Evolutionary conservation across 2,888 invertebrate species (phyloP), one percentile per base, ranked within the genome.

Genomic region (Eupithecia vulgata): DNA sequence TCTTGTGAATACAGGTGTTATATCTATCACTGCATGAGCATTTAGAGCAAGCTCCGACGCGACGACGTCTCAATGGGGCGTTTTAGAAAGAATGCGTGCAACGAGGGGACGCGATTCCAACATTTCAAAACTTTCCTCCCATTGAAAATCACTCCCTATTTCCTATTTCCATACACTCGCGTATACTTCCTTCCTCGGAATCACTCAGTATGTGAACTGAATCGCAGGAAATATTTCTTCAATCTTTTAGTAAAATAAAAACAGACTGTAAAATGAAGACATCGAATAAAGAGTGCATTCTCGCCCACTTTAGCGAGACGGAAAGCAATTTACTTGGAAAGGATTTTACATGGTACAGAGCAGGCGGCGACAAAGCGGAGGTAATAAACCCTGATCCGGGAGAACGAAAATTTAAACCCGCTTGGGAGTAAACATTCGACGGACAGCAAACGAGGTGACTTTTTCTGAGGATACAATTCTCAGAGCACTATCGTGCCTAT

Each of bases 41-140:
- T 80, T 79, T 72, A 61, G 79, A 81, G 82, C 72, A 84, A 87
- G 84, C 83, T 81, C 85, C 84, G 85, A 81, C 90, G 87, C 90
- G 87, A 90, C 88, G 87, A 90, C 88, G 87, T 91, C 91, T 91
- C 90, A 87, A 92, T 90, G 89, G 90, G 90, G 88, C 87, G 88
- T 90, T 91, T 87, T 87, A 86, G 85, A 87, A 82, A 90, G 89
- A 90, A 89, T 87, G 87, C 85, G 87, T 86, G 85, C 88, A 76
- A 48, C 81, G 84, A 84, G 88, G 72, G 88, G 87, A 84, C 81
- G 85, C 83, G 78, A 80, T 84, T 82, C 84, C 82, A 83, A 84
- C 85, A 84, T 85, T 85, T 83, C 74, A 73, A 77, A 76, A 74
- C 82, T 72, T 72, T 70, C 65, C 70, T 82, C 80, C 78, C 82